Base-by-base conservation (phyloP, 2,888 invertebrate genomes). In the Deilephila elpenor region DNA sequence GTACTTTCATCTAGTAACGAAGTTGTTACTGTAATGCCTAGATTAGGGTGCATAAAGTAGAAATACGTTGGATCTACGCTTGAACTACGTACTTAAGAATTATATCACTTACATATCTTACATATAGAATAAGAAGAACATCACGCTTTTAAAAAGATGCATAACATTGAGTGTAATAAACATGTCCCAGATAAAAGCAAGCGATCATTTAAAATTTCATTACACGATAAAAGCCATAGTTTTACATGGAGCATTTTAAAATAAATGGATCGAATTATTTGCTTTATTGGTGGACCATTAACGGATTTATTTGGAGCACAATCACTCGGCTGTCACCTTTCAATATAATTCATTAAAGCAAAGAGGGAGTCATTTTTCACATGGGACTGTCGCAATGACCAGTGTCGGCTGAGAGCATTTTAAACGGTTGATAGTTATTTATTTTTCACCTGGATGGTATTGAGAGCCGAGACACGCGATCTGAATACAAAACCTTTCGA, bases 221-320 rank as follows among this genome's bases (percentile, higher is more conserved):
- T 51, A 51, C 51, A 29, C 29, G 61, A 71, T 61, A 61, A 61
- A 71, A 32, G 51, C 25, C 67, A 76, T 77, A 74, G 74, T 78
- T 74, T 73, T 74, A 75, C 76, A 70, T 77, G 77, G 75, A 77
- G 77, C 77, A 76, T 78, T 74, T 56, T 70, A 76, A 75, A 75
- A 78, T 76, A 76, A 77, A 78, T 76, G 74, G 78, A 80, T 78
- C 75, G 75, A 77, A 76, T 80, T 74, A 71, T 74, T 75, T 72
- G 72, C 76, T 75, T 78, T 78, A 77, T 77, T 75, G 77, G 75
- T 72, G 74, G 75, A 77, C 76, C 75, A 80, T 80, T 77, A 78
- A 74, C 79, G 72, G 74, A 77, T 79, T 77, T 78, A 77, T 79
- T 77, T 71, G 71, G 71, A 29, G 70, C 73, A 74, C 74, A 73